Base-by-base conservation (phyloP, 2,797 vertebrate genomes). In the Melanotaenia maccullochi region DNA sequence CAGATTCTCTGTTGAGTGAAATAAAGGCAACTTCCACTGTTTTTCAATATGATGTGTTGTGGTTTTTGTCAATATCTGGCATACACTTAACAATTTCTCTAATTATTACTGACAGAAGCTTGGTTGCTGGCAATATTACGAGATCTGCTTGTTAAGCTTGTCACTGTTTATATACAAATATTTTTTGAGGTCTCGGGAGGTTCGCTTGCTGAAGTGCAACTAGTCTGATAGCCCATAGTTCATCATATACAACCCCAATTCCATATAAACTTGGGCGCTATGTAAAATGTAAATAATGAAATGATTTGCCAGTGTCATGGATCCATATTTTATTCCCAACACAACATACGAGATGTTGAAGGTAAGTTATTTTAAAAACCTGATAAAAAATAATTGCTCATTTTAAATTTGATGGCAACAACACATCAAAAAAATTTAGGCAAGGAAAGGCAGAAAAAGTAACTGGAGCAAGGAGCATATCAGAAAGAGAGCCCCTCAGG, bases 11-110 rank as follows among this genome's bases (percentile, higher is more conserved):
- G 88, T 90, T 87, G 82, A 89, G 84, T 79, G 30, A 90, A 93
- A 93, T 93, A 93, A 93, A 93, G 81, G 80, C 77, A 86, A 90
- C 87, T 88, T 90, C 87, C 88, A 87, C 87, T 90, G 89, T 92
- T 93, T 92, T 54, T 92, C 78, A 90, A 87, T 11, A 77, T 16
- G 22, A 65, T 0, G 58, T 84, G 63, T 20, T 59, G 32, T 77
- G 38, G 16, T 11, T 68, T 32, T 16, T 35, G 55, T 51, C 0
- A 49, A 24, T 35, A 52, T 56, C 3, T 24, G 22, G 4, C 5
- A 32, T n/a, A 30, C 13, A 58, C 4, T 58, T 66, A 33, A 49
- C 6, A 44, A 1, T 18, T 14, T 32, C 9, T 30, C 25, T 6
- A 35, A 57, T 57, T 24, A 40, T 51, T 40, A 49, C 6, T 42